Conservation (phyloP, 2,888 invertebrate species). For the Rosalia funebris region DNA sequence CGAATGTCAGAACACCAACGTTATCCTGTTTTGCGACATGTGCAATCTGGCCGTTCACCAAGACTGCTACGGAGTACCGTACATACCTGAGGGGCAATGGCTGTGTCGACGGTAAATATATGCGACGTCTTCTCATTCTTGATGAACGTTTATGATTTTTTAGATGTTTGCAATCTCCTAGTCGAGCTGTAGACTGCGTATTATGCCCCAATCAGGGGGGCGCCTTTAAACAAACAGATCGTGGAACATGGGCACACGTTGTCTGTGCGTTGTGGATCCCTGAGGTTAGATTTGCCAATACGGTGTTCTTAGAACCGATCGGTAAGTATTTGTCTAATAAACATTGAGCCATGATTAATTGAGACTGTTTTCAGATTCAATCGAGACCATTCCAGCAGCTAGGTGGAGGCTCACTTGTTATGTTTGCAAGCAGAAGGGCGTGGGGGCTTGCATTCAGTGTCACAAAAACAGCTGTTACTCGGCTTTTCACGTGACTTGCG, state of each 20-base stretch:
- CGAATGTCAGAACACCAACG: conserved; percentile 98
- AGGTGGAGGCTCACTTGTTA: conserved; percentile 97
- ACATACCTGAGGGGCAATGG: conserved; percentile 82
- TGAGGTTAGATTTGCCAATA: conserved; percentile 97
- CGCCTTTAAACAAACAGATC: conserved; percentile 98
- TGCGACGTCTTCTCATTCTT: background rate
- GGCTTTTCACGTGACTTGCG: conserved; percentile 99
- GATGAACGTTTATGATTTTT: too few species aligned
- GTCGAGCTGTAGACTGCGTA: conserved; percentile 95
- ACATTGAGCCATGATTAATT: background rate
- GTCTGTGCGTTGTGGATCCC: conserved; percentile 99
- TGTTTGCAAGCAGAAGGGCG: conserved; percentile 92
- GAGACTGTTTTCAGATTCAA: conserved; percentile 78
- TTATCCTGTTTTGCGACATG: conserved; percentile 99
- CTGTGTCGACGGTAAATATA: conserved; percentile 79
- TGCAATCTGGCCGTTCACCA: conserved; percentile 99
- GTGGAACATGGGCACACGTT: conserved; percentile 97
- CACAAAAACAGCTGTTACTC: conserved; percentile 96
- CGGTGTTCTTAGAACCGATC: conserved; percentile 96
- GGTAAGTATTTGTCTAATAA: conserved; percentile 64
- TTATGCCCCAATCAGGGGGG: conserved; percentile 98
- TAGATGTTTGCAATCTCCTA: conserved; percentile 95
- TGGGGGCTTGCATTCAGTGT: conserved; percentile 98
- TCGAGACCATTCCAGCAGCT: conserved; percentile 94
- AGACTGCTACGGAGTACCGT: conserved; percentile 93